These are phyloP conservation scores for Alviniconcha marisindica DNA, from an alignment of 1,140 invertebrate genomes.

Conservation along the genomic window DNA sequence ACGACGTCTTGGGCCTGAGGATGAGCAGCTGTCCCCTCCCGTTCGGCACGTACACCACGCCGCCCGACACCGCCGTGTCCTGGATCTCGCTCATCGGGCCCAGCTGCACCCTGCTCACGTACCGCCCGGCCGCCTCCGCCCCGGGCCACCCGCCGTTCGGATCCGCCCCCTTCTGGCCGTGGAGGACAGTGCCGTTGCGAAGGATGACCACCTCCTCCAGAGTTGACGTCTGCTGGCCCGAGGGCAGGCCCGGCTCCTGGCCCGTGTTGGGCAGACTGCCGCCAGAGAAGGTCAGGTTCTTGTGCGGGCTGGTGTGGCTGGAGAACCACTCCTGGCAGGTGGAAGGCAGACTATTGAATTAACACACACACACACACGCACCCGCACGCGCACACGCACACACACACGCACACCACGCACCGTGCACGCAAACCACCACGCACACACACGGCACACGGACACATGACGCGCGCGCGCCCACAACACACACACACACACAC, in stretches of 20 bases:
- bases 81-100: background rate
- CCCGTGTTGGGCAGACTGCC: background rate
- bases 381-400: no score
- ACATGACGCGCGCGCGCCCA: no score
- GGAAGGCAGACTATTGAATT: no score
- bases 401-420: no score
- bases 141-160: background rate
- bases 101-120: background rate
- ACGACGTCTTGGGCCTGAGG: background rate
- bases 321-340: conserved; percentile 23
- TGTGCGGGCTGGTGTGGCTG: background rate
- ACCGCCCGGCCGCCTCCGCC: background rate
- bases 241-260: conserved; percentile 18
- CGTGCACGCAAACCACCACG: no score
- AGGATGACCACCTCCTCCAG: conserved; percentile 21
- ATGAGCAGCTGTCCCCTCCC: conserved; percentile 1
- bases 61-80: conserved; percentile 27
- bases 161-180: background rate
- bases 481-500: no score
- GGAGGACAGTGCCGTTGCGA: conserved; percentile 28
- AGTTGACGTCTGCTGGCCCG: conserved; percentile 9
- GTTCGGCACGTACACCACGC: conserved; percentile 38
- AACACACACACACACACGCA: no score
- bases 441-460: no score
- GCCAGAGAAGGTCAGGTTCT: conserved; percentile 22